Conservation (phyloP, 2,113 vertebrate species). For the Lophochroa leadbeateri region DNA sequence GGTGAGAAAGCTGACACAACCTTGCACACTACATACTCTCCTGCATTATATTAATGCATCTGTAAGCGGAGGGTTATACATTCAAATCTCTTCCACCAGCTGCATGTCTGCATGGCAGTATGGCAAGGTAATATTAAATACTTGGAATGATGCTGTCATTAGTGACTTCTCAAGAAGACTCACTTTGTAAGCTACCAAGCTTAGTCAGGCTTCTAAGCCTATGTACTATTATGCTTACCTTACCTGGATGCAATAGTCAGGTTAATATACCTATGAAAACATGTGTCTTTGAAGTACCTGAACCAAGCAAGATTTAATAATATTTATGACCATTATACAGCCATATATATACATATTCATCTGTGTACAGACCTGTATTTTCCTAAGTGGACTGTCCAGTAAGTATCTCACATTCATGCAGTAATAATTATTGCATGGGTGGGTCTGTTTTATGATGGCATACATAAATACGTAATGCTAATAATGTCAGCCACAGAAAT, state of each 20-base stretch:
- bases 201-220: background rate
- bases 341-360: background rate
- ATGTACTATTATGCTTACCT: background rate
- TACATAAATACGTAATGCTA: background rate
- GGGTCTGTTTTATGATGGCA: background rate
- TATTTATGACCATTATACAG: background rate
- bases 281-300: background rate
- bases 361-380: background rate
- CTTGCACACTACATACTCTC: background rate
- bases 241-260: background rate
- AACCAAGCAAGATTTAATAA: background rate
- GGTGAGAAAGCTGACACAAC: background rate
- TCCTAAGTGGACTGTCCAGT: background rate
- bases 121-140: background rate
- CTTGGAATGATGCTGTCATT: background rate
- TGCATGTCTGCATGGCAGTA: background rate
- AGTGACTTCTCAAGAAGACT: background rate
- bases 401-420: background rate
- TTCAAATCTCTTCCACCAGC: background rate
- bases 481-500: background rate
- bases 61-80: background rate
- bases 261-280: background rate
- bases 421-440: background rate
- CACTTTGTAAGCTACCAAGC: background rate
- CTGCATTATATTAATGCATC: background rate